Conservation (phyloP, 2,113 vertebrate species). For the Propithecus coquereli region DNA sequence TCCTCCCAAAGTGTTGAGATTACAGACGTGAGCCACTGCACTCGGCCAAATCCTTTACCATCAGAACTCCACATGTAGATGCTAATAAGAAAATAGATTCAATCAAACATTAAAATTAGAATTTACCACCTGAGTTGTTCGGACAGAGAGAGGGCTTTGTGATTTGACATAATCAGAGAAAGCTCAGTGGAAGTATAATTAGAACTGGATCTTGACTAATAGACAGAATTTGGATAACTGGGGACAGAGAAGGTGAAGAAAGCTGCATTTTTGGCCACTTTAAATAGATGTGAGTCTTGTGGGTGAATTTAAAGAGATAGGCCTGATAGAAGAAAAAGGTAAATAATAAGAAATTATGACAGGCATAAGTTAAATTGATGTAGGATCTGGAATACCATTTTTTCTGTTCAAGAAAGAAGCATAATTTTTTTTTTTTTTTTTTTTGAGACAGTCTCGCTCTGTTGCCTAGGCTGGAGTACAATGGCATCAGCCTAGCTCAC, state of each 20-base stretch:
- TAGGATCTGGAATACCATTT: not conserved
- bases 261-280: not conserved
- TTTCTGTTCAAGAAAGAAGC: not conserved
- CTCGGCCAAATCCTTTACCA: not conserved
- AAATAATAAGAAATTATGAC: not conserved
- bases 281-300: not conserved
- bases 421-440: no score
- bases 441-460: no score
- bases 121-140: constrained; percentile 57
- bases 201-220: constrained; percentile 32
- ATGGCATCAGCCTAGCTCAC: no score
- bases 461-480: no score
- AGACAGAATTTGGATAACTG: constrained; percentile 1
- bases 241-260: not conserved
- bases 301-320: not conserved
- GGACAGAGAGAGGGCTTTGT: constrained; percentile 15
- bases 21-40: no score
- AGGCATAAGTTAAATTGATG: not conserved
- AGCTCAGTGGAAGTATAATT: constrained; percentile 37
- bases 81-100: constrained; percentile 57
- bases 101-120: constrained; percentile 63
- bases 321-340: not conserved
- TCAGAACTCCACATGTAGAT: constrained; percentile 23
- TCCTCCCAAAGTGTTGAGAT: no score
- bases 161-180: constrained; percentile 45